Percentiles rank a stretch among this genome's conserved stretches.
phyloP scores from a whole-genome alignment of 2,797 vertebrate species.

The Sebastes minor region DNA sequence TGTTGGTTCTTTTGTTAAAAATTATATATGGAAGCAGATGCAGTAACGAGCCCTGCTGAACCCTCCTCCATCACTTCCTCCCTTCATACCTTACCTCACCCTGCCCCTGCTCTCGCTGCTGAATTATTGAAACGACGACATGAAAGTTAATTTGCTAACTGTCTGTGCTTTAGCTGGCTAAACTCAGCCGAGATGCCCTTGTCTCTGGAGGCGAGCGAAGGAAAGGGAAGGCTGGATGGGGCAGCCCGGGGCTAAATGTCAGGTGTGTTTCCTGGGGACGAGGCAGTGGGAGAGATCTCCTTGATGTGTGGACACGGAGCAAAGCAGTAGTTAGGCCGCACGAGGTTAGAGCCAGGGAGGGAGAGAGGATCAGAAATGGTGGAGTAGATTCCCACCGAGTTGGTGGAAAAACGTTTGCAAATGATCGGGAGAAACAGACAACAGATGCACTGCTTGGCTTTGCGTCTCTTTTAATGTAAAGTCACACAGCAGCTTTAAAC shows the following conservation, averaged over 20 bases:
- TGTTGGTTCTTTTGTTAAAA: slow-evolving; percentile 30
- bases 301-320: slow-evolving; percentile 72
- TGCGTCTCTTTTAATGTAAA: slow-evolving; percentile 1
- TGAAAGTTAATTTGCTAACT: slow-evolving; percentile 84
- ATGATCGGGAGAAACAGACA: slow-evolving; percentile 15
- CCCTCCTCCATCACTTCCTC: slow-evolving; percentile 54
- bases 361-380: slow-evolving; percentile 15
- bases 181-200: slow-evolving; percentile 74
- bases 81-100: slow-evolving; percentile 55
- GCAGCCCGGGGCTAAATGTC: slow-evolving; percentile 80
- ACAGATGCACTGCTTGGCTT: background rate
- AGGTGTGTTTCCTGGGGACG: slow-evolving; percentile 73
- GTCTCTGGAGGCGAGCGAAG: slow-evolving; percentile 71
- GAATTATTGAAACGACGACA: slow-evolving; percentile 83
- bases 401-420: background rate
- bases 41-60: slow-evolving; percentile 15
- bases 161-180: slow-evolving; percentile 81
- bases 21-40: slow-evolving; percentile 35
- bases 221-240: slow-evolving; percentile 49
- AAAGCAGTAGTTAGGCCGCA: slow-evolving; percentile 31
- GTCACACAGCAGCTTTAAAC: background rate
- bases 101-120: slow-evolving; percentile 54
- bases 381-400: background rate
- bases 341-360: background rate
- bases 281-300: slow-evolving; percentile 63